phyloP scores from a whole-genome alignment of 2,797 vertebrate genomes.

The Dicrostonyx torquatus region DNA sequence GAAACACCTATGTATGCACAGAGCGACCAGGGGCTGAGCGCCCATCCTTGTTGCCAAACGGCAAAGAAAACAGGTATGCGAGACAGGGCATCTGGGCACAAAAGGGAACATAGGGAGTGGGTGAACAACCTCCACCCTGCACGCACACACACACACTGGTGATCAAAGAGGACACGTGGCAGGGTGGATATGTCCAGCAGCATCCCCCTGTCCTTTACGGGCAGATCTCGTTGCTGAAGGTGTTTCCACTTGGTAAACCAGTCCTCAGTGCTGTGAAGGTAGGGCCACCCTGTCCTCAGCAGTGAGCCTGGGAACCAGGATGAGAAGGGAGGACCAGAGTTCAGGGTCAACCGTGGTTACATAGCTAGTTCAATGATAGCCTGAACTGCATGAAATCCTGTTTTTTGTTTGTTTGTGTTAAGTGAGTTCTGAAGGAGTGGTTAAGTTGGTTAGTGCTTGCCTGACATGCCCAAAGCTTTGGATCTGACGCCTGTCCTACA shows the following conservation, averaged over 20 bases:
- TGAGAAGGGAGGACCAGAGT: neutral
- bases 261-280: neutral
- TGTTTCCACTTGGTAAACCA: neutral
- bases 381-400: neutral
- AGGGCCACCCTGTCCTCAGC: slow-evolving; percentile 11
- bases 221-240: neutral
- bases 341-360: neutral
- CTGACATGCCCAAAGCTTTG: neutral
- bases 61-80: slow-evolving; percentile 95
- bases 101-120: rapidly evolving
- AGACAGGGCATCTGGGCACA: rapidly evolving
- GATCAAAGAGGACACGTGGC: neutral
- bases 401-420: neutral
- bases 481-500: neutral
- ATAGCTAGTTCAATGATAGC: no score
- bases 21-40: slow-evolving; percentile 92
- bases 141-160: neutral
- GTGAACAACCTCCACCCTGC: neutral
- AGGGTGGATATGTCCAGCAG: neutral
- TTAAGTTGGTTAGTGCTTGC: neutral
- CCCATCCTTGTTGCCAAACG: slow-evolving; percentile 93
- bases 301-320: neutral
- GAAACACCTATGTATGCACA: slow-evolving; percentile 96
- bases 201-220: neutral
- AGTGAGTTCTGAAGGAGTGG: no score